Conservation (phyloP, 1,140 invertebrate genomes). For the Zaprionus africanus region DNA sequence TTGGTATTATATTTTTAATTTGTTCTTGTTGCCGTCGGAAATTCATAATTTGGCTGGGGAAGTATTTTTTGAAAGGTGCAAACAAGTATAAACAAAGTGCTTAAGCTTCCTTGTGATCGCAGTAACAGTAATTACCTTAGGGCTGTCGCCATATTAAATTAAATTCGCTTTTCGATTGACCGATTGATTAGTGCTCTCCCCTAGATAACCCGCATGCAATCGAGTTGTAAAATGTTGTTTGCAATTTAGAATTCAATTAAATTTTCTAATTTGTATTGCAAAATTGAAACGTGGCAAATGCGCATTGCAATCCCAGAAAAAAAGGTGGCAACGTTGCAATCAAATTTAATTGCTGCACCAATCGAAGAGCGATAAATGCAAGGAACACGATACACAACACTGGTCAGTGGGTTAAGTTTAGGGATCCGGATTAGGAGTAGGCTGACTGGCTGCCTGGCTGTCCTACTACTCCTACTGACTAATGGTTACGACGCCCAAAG, state of each 20-base stretch:
- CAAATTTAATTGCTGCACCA: slow-evolving; percentile 77
- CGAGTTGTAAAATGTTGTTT: neutral
- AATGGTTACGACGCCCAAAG: neutral
- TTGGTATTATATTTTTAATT: neutral
- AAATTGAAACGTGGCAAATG: slow-evolving; percentile 70
- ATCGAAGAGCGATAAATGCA: slow-evolving; percentile 41
- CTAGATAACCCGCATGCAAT: neutral
- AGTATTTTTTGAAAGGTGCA: too few relatives aligned
- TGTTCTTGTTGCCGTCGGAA: neutral
- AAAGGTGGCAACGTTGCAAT: slow-evolving; percentile 65
- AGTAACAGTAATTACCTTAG: neutral
- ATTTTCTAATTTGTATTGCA: slow-evolving; percentile 45
- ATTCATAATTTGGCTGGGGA: neutral
- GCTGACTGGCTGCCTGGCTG: neutral
- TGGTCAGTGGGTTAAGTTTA: slow-evolving; percentile 62
- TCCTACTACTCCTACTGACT: slow-evolving; percentile 1
- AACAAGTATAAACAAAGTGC: too few relatives aligned
- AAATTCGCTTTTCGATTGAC: neutral
- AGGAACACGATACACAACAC: neutral
- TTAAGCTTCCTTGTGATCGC: too few relatives aligned
- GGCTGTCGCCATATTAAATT: neutral
- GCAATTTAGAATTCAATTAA: slow-evolving; percentile 43
- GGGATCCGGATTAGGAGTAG: neutral
- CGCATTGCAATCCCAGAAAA: slow-evolving; percentile 47
- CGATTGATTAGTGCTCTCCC: too few relatives aligned